phyloP scores from a whole-genome alignment of 2,797 vertebrate genomes.

The Danio jaintianensis region DNA sequence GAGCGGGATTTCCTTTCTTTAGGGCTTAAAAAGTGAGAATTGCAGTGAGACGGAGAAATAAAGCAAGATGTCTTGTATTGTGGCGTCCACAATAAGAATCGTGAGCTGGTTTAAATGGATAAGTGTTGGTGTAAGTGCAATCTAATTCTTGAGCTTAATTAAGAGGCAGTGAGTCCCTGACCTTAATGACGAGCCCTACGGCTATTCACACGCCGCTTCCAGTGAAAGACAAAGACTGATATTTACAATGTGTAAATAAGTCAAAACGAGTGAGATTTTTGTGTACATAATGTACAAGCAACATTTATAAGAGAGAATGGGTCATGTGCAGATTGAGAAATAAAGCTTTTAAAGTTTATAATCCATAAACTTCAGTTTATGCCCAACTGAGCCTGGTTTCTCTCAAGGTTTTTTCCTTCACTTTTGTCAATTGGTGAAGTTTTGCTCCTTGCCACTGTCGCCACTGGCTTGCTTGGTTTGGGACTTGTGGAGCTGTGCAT shows the following conservation, averaged over 20 bases:
- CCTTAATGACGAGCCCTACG: slow-evolving; percentile 48
- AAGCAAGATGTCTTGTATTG: background rate
- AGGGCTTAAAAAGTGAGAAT: slow-evolving; percentile 24
- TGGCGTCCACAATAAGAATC: background rate
- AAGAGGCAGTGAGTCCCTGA: slow-evolving; percentile 60
- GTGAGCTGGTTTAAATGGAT: background rate
- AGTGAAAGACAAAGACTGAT: background rate
- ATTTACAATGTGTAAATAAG: background rate
- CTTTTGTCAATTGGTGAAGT: too few species aligned
- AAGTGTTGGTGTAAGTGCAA: slow-evolving; percentile 19
- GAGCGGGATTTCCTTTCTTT: slow-evolving; percentile 11
- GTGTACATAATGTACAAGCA: background rate
- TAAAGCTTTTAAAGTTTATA: background rate
- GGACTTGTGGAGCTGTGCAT: too few species aligned
- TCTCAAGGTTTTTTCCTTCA: too few species aligned
- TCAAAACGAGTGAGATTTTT: background rate
- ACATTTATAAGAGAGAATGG: background rate
- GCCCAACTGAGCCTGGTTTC: too few species aligned
- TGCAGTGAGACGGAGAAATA: background rate
- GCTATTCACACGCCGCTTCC: slow-evolving; percentile 34
- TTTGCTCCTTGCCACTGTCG: too few species aligned
- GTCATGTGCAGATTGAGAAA: background rate
- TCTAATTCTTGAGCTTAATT: slow-evolving; percentile 67
- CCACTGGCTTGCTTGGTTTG: too few species aligned
- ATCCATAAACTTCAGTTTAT: too few species aligned